Evolutionary conservation across 2,888 invertebrate species (phyloP), one percentile per base, ranked within the genome.

Genomic region (Tetranychus truncatus): DNA sequence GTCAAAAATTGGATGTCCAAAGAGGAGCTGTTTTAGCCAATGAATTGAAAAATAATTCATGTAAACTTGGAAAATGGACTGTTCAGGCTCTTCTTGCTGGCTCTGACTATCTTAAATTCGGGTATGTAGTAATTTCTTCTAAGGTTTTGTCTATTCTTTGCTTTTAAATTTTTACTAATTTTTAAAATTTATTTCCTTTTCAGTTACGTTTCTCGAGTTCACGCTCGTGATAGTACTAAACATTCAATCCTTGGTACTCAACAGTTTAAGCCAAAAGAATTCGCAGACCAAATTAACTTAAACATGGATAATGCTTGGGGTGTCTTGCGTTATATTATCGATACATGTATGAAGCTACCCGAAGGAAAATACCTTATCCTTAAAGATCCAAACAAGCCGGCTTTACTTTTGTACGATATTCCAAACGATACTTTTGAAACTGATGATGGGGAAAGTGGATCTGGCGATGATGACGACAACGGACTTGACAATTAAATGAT

Each of bases 271-370:
- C 99, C 99, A 15, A 89, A 90, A 81, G 97, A 99, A 85, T 99
- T 99, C 84, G 97, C 97, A 15, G 92, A 92, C 9, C 97, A 99
- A 84, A 99, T 99, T 82, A 96, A 95, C 84, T 85, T 99, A 81
- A 96, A 95, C 82, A 95, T 99, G 95, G 99, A 99, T 84, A 99
- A 99, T 84, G 95, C 94, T 3, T 99, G 99, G 99, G 99, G 95
- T 78, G 92, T 99, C 76, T 86, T 99, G 77, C 88, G 97, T 20
- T 97, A 95, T 83, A 93, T 99, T 81, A 90, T 99, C 80, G 97
- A 99, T 81, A 90, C 94, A 78, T 92, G 95, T 81, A 92, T 95
- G 91, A 94, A 94, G 83, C 92, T 95, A 83, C 91, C 93, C 81
- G 94, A 95, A 82, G 96, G 97, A 81, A 83, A 86, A 84, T 97